Evolutionary conservation across 2,113 vertebrate genomes (phyloP).

Genomic region (Oncorhynchus nerka): DNA sequence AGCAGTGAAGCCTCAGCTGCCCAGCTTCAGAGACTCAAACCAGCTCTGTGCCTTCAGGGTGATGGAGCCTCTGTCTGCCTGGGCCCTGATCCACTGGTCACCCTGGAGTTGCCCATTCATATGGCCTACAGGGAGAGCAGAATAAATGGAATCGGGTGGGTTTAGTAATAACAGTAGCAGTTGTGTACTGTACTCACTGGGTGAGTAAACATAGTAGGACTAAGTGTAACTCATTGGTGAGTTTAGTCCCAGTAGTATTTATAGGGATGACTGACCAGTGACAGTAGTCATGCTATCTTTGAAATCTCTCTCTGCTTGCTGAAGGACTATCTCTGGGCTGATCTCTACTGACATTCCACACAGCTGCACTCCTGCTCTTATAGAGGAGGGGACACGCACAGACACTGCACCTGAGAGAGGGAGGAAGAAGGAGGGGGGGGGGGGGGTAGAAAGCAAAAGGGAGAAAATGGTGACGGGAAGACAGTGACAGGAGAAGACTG

Average conservation of each 20-base stretch:
- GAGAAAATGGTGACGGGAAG: not conserved
- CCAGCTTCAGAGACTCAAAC: slow-evolving; percentile 86
- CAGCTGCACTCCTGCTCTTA: slow-evolving; percentile 78
- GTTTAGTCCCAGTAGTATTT: not conserved
- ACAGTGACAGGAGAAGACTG: not conserved
- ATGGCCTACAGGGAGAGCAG: slow-evolving; percentile 63
- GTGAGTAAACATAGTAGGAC: not conserved
- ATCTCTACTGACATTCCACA: slow-evolving; percentile 80
- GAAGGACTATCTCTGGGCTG: slow-evolving; percentile 79
- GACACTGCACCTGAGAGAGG: slow-evolving; percentile 77
- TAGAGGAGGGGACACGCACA: slow-evolving; percentile 81
- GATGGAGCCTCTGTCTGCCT: slow-evolving; percentile 76
- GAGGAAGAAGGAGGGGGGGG: not conserved
- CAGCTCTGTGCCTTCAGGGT: slow-evolving; percentile 86
- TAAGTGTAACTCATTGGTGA: not conserved
- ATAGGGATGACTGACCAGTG: slow-evolving; percentile 72
- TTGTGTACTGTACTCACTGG: too few relatives aligned
- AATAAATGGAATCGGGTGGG: not conserved
- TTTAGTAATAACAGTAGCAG: not conserved
- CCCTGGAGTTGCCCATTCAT: slow-evolving; percentile 73
- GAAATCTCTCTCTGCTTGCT: slow-evolving; percentile 63
- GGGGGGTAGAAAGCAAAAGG: not conserved
- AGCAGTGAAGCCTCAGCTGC: slow-evolving; percentile 36
- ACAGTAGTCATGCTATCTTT: slow-evolving; percentile 68
- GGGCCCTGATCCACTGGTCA: slow-evolving; percentile 80